These are phyloP conservation scores for Tragulus kanchil DNA, from an alignment of 2,113 vertebrate species.

Conservation along the genomic window DNA sequence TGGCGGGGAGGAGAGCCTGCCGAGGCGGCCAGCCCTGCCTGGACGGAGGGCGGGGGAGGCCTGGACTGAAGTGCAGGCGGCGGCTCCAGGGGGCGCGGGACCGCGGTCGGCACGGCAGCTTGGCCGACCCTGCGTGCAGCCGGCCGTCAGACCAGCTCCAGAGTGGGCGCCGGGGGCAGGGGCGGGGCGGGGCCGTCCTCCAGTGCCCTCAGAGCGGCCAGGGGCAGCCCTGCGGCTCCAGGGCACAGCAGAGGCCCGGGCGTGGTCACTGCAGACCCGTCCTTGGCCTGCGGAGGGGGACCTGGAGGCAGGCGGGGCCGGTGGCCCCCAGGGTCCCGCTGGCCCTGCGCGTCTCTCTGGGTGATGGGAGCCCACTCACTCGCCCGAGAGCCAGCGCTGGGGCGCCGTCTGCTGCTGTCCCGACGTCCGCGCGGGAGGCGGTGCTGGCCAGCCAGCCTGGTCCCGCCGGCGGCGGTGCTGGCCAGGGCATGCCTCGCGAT, in stretches of 20 bases:
- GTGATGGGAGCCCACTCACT: too few species aligned
- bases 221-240: neutral
- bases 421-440: neutral
- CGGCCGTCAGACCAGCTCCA: neutral
- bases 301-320: too few species aligned
- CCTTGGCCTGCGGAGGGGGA: neutral
- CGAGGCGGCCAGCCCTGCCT: neutral
- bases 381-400: accelerated
- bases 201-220: neutral
- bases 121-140: accelerated
- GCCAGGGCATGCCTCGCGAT: too few species aligned
- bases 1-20: neutral
- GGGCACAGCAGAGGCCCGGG: neutral
- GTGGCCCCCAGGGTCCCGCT: neutral
- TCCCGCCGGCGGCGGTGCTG: too few species aligned
- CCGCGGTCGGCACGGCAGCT: accelerated
- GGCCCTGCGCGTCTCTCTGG: accelerated
- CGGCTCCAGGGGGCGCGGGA: neutral
- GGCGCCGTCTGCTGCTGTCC: accelerated
- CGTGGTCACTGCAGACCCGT: neutral
- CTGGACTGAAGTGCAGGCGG: neutral
- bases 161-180: too few species aligned
- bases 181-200: neutral
- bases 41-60: neutral
- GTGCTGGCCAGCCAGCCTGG: too few species aligned